Base-by-base conservation (phyloP, 1,140 invertebrate species). In the Nasonia longicornis region DNA sequence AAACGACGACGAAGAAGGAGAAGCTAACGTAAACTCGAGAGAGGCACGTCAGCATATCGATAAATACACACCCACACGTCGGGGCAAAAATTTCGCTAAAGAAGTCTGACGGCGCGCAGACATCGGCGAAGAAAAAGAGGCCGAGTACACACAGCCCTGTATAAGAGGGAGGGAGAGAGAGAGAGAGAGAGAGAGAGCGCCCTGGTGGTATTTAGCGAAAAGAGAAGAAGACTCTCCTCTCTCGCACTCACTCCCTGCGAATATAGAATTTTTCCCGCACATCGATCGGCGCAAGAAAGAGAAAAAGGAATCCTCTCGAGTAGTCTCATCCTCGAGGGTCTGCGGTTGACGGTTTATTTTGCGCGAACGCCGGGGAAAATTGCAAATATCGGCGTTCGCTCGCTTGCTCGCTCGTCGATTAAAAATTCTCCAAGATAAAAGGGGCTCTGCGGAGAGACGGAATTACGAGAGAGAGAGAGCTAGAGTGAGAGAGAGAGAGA, bases 361-460 rank as follows among this genome's bases (percentile, higher is more conserved):
- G 77, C 35, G 52, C 35, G 48, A 85, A 83, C 8, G 45, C 82
- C 52, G 52, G 84, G 84, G 83, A 85, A 86, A 85, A 87, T 86
- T 86, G 85, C 84, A 83, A 86, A 86, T 86, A 85, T 86, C 84
- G 85, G 81, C 63, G 69, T 69, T 42, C 74, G 26, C 22, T 73
- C 77, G 58, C 31, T 35, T 6, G 31, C 31, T 75, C 73, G 26
- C 58, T 85, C 77, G 82, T 86, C 85, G 85, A 87, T 85, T 87
- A 86, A 86, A 87, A 85, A 85, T 87, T 86, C 85, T 85, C 84
- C 79, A 82, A 85, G 84, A 52, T 31, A 22, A 12, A 16, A 63
- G 10, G 58, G 38, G 29, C n/a, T 52, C 8, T 12, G 58, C 22
- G 14, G 38, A 63, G 58, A 52, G 80, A 81, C 45, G 48, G 70